phyloP scores from a whole-genome alignment of 2,888 invertebrate species.

The Melanargia galathea region DNA sequence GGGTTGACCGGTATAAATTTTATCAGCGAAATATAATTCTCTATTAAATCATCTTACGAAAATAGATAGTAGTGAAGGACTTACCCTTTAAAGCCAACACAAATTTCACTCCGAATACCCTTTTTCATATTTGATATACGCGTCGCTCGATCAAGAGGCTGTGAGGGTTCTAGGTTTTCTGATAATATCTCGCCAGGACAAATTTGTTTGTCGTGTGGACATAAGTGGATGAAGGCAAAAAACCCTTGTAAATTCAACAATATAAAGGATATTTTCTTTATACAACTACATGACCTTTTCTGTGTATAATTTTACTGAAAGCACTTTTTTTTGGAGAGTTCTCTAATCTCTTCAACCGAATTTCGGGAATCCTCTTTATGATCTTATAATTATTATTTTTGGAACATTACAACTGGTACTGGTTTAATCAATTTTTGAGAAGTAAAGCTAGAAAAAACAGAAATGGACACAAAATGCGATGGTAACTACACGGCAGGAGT shows the following conservation, averaged over 20 bases:
- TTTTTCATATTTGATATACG: conserved; percentile 73
- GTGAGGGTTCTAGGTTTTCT: conserved; percentile 55
- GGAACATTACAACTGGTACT: background rate
- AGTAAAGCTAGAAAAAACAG: background rate
- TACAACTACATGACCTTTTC: conserved; percentile 9
- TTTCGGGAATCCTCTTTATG: background rate
- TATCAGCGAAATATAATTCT: background rate
- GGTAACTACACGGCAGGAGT: too few species aligned
- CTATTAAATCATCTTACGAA: background rate
- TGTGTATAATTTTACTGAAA: background rate
- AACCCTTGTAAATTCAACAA: conserved; percentile 27
- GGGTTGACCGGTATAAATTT: background rate
- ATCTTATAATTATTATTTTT: background rate
- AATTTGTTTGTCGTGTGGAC: conserved; percentile 70
- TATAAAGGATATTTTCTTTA: conserved; percentile 22
- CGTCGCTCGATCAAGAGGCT: conserved; percentile 60
- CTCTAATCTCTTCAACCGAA: background rate
- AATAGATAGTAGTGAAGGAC: conserved; percentile 1
- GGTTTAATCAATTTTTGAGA: background rate
- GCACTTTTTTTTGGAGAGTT: background rate
- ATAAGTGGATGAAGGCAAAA: conserved; percentile 39
- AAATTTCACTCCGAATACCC: conserved; percentile 42
- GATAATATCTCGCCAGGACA: conserved; percentile 77
- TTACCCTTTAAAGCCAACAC: conserved; percentile 23
- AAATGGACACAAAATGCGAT: too few species aligned